Base-by-base conservation (phyloP, 1,140 invertebrate species). In the Orius insidiosus region DNA sequence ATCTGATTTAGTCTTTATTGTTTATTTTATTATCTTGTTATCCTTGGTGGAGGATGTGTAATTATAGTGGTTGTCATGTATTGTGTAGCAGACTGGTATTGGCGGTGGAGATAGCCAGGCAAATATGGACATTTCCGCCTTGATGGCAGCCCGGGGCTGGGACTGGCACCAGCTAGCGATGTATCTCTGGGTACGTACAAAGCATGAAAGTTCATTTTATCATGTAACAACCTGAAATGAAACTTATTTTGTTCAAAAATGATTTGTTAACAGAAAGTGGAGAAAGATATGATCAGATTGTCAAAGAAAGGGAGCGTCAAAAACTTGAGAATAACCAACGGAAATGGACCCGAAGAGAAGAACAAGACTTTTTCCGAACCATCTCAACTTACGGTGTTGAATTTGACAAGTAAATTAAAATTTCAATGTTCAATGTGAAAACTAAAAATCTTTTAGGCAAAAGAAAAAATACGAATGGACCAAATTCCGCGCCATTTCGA, bases 321-420 rank as follows among this genome's bases (percentile, higher is more conserved):
- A 76, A 77, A 45, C 64, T 79, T 31, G 80, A 85, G 57, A 69
- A 77, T 35, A 77, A 82, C 54, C 81, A 84, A 48, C 76, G 80
- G 58, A 82, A 87, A 56, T 99, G 95, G 95, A 82, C 87, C 1
- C 76, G 87, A 44, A 72, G 87, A 19, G 96, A 99, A 62, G 95
- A 99, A 63, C 79, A 82, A 49, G 92, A 98, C 57, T 99, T 98
- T 60, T 80, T 92, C 54, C 72, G 90, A 31, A 83, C 93, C 7
- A 81, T 97, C 2, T 90, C 89, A 0, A 88, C 87, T 0, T 99
- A 92, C 62, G 96, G 96, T 39, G 85, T 99, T 1, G 93, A 97
- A 62, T 87, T 88, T 59, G 82, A 90, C 55, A 62, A 61, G 61
- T 64, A 56, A 50, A 32, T 45, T 24, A n/a, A 13, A 41, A n/a